These are phyloP conservation scores for Dicyrtomina minuta DNA, from an alignment of 2,888 invertebrate genomes.

Conservation along the genomic window DNA sequence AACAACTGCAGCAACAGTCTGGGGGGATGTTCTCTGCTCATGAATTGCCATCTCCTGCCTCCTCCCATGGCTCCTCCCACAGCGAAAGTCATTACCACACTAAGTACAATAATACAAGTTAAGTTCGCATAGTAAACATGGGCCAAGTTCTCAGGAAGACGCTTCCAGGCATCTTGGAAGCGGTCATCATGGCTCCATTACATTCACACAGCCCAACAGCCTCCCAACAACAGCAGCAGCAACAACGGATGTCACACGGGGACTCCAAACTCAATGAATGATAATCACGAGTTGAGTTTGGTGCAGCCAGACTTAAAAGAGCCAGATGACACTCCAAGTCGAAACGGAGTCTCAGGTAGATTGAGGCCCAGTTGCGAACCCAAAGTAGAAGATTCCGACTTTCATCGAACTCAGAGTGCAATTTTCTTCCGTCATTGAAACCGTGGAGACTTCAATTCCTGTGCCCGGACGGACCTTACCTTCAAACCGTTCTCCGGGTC, in stretches of 20 bases:
- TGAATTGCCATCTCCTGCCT: conserved; percentile 42
- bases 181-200: neutral
- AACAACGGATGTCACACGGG: too few species aligned
- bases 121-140: conserved; percentile 31
- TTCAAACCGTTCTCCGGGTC: conserved; percentile 96
- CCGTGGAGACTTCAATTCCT: too few species aligned
- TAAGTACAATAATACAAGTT: conserved; percentile 15
- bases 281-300: too few species aligned
- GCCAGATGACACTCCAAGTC: conserved; percentile 12
- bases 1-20: conserved; percentile 32
- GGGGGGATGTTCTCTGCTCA: conserved; percentile 34
- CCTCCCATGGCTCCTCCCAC: too few species aligned
- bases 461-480: conserved; percentile 71
- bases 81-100: conserved; percentile 28
- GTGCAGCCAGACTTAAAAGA: conserved; percentile 7
- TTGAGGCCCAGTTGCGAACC: conserved; percentile 93
- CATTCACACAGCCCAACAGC: neutral
- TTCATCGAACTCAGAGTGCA: conserved; percentile 91
- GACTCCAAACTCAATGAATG: too few species aligned
- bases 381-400: conserved; percentile 90
- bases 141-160: too few species aligned
- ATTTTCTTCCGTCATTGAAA: too few species aligned
- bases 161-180: conserved; percentile 30
- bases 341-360: conserved; percentile 61
- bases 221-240: neutral